Percentiles rank a stretch among this genome's conserved stretches.
Conservation (phyloP, 2,888 invertebrate species). For the Melanotus villosus region DNA sequence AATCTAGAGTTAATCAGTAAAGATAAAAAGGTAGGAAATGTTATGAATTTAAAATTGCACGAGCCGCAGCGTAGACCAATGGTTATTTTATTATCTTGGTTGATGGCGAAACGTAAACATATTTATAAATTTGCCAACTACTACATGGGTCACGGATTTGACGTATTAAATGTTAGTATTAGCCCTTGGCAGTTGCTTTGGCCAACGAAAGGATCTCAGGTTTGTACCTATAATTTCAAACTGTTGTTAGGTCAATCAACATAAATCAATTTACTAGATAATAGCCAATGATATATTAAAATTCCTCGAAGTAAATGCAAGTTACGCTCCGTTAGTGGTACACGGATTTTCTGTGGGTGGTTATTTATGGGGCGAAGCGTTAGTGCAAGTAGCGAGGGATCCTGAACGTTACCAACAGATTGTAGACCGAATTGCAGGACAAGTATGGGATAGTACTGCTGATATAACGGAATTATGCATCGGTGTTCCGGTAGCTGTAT, state of each 20-base stretch:
- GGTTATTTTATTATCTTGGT: slow-evolving; percentile 87
- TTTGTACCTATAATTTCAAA: slow-evolving; percentile 45
- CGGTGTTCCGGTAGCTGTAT: slow-evolving; percentile 80
- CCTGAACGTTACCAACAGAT: slow-evolving; percentile 73
- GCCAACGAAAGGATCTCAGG: slow-evolving; percentile 88
- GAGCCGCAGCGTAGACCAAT: slow-evolving; percentile 78
- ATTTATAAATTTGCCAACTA: slow-evolving; percentile 87
- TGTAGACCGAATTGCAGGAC: slow-evolving; percentile 80
- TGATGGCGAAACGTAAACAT: slow-evolving; percentile 87
- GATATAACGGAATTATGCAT: slow-evolving; percentile 81
- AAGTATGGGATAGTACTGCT: slow-evolving; percentile 92
- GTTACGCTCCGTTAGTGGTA: slow-evolving; percentile 79
- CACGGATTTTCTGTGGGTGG: slow-evolving; percentile 95
- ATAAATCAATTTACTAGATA: no score
- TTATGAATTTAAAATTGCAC: slow-evolving; percentile 69
- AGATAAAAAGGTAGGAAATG: slow-evolving; percentile 59
- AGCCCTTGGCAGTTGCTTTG: slow-evolving; percentile 90
- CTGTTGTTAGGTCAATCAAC: no score
- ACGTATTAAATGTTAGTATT: slow-evolving; percentile 84
- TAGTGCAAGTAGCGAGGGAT: slow-evolving; percentile 75
- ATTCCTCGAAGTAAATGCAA: slow-evolving; percentile 79
- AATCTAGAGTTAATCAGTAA: slow-evolving; percentile 63
- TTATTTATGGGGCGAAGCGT: slow-evolving; percentile 89
- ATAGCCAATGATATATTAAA: slow-evolving; percentile 82
- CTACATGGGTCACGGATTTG: slow-evolving; percentile 88